Conservation (phyloP, 2,797 vertebrate species). For the Chromis chromis region DNA sequence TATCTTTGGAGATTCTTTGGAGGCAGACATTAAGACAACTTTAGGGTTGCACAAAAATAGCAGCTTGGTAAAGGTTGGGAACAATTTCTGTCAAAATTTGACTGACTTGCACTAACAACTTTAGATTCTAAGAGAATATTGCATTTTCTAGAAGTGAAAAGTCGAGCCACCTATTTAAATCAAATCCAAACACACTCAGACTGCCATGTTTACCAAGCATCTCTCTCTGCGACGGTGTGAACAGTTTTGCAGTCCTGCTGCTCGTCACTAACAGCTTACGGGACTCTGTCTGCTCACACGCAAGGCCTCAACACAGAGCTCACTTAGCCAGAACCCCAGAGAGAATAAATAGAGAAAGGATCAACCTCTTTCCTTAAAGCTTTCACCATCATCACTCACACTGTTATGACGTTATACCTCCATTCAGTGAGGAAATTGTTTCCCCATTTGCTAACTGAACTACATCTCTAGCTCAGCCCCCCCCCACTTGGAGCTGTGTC, state of each 20-base stretch:
- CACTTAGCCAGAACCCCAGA: slow-evolving; percentile 14
- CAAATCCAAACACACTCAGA: not conserved
- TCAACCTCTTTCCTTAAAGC: slow-evolving; percentile 25
- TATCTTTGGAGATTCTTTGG: not conserved
- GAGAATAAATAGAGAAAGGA: slow-evolving; percentile 40
- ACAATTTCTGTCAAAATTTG: not conserved
- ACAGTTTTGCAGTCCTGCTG: slow-evolving; percentile 34
- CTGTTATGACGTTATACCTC: slow-evolving; percentile 37
- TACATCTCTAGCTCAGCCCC: slow-evolving; percentile 12
- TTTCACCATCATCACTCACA: slow-evolving; percentile 51
- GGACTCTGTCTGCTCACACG: slow-evolving; percentile 19
- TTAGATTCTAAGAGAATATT: not conserved
- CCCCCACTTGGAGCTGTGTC: not conserved
- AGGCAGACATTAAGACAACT: not conserved
- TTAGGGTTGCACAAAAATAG: not conserved
- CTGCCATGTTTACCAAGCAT: slow-evolving; percentile 16
- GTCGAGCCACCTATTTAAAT: not conserved
- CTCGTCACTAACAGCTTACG: slow-evolving; percentile 64
- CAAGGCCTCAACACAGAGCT: slow-evolving; percentile 21
- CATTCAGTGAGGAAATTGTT: slow-evolving; percentile 31
- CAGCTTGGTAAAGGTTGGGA: not conserved
- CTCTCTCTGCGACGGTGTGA: slow-evolving; percentile 8
- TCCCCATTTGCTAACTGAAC: slow-evolving; percentile 19
- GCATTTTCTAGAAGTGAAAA: not conserved
- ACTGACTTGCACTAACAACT: not conserved